Evolutionary conservation across 1,140 invertebrate genomes (phyloP).

Genomic region (Tribolium madens): DNA sequence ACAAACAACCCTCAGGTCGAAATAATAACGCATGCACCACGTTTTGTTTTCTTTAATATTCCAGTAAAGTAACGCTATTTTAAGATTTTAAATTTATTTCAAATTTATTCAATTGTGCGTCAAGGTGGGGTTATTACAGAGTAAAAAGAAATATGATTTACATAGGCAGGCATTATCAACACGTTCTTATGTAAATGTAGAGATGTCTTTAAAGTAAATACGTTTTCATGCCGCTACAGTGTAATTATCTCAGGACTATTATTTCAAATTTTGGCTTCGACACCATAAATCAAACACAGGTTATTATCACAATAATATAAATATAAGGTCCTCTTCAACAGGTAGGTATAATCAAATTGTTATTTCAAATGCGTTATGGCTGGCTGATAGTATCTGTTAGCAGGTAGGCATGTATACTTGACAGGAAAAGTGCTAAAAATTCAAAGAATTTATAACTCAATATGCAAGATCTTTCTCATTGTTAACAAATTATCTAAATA

Average conservation of each 20-base stretch:
- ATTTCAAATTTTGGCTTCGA: slow-evolving; percentile 14
- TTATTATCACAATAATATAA: slow-evolving; percentile 36
- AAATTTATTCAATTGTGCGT: slow-evolving; percentile 4
- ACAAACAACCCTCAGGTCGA: slow-evolving; percentile 24
- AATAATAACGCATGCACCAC: slow-evolving; percentile 15
- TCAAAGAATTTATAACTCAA: too few species aligned
- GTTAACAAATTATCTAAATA: too few species aligned
- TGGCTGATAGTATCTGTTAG: background rate
- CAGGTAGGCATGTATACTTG: slow-evolving; percentile 13
- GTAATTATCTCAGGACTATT: slow-evolving; percentile 21
- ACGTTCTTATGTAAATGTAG: slow-evolving; percentile 10
- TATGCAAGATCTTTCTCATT: too few species aligned
- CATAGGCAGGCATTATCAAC: slow-evolving; percentile 9
- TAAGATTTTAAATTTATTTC: slow-evolving; percentile 2
- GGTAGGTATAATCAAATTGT: slow-evolving; percentile 20
- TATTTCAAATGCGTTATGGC: background rate
- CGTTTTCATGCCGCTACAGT: background rate
- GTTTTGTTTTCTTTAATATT: background rate
- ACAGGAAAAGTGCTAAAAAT: background rate
- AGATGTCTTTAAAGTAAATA: slow-evolving; percentile 13
- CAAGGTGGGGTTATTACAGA: background rate
- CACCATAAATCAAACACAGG: background rate
- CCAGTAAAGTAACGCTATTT: background rate
- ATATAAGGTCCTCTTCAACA: slow-evolving; percentile 19
- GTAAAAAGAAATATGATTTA: background rate